phyloP scores from a whole-genome alignment of 2,888 invertebrate genomes.

The Drosophila borborema region DNA sequence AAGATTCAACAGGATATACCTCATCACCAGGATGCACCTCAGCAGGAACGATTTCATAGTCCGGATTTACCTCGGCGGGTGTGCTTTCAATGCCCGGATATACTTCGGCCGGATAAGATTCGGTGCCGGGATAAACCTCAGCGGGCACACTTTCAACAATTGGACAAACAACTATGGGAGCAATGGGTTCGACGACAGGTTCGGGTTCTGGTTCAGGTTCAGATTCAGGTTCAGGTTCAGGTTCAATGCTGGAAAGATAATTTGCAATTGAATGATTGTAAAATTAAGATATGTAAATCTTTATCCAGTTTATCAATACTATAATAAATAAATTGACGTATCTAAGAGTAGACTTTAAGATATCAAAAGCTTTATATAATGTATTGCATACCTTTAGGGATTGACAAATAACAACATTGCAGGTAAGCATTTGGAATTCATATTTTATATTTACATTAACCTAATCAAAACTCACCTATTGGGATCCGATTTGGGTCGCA shows the following conservation, averaged over 20 bases:
- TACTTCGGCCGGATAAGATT: constrained; percentile 15
- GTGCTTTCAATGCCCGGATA: constrained; percentile 15
- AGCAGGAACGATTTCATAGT: constrained; percentile 15
- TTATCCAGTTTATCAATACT: no score
- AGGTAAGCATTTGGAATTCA: no score
- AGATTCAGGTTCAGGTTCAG: constrained; percentile 87
- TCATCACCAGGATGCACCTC: constrained; percentile 17
- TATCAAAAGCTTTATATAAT: not conserved
- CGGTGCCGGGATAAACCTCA: constrained; percentile 8
- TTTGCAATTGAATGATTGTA: not conserved
- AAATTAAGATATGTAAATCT: no score
- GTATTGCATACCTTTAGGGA: constrained; percentile 19
- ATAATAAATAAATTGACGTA: not conserved
- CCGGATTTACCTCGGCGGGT: constrained; percentile 23
- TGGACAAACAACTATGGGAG: not conserved
- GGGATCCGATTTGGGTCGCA: constrained; percentile 92
- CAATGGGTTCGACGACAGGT: not conserved
- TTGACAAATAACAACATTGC: not conserved
- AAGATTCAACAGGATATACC: not conserved
- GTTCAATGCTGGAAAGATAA: not conserved
- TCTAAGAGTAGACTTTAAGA: not conserved
- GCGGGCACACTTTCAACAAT: constrained; percentile 17
- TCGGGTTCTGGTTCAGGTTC: constrained; percentile 86
- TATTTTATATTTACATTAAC: no score
- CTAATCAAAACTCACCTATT: constrained; percentile 87